These are phyloP conservation scores for Dasysyrphus albostriatus DNA, from an alignment of 2,888 invertebrate species.

Conservation along the genomic window DNA sequence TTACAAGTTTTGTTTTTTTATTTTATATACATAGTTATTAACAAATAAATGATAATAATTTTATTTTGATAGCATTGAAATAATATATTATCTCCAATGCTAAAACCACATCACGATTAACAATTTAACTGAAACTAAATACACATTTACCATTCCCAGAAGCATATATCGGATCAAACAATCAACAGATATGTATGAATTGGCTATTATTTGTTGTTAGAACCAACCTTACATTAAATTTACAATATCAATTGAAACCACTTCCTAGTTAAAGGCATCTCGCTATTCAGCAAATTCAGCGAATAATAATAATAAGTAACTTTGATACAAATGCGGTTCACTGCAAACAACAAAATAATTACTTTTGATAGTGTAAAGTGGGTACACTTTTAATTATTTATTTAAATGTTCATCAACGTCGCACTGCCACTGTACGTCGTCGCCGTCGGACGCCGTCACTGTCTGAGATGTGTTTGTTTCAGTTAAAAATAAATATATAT, in stretches of 20 bases:
- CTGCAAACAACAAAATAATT: constrained; percentile 33
- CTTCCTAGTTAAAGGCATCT: constrained; percentile 55
- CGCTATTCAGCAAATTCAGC: constrained; percentile 18
- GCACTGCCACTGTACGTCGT: not conserved
- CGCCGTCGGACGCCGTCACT: not conserved
- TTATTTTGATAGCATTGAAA: not conserved
- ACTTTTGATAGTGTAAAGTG: constrained; percentile 22
- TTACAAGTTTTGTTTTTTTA: not conserved
- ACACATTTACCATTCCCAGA: not conserved
- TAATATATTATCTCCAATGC: constrained; percentile 10
- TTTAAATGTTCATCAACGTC: constrained; percentile 4
- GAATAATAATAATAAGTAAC: not conserved
- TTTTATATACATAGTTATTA: too few relatives aligned
- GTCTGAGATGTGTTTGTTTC: constrained; percentile 2
- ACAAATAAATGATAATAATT: not conserved
- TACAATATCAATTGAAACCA: constrained; percentile 30
- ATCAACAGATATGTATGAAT: not conserved
- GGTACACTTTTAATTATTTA: constrained; percentile 38
- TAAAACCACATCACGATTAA: constrained; percentile 2
- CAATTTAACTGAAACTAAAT: constrained; percentile 5
- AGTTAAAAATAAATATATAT: not conserved
- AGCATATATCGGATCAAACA: not conserved
- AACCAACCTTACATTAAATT: constrained; percentile 30
- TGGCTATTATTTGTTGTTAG: constrained; percentile 20
- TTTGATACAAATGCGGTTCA: constrained; percentile 14